Conservation (phyloP, 2,113 vertebrate genomes). For the Caranx ignobilis region DNA sequence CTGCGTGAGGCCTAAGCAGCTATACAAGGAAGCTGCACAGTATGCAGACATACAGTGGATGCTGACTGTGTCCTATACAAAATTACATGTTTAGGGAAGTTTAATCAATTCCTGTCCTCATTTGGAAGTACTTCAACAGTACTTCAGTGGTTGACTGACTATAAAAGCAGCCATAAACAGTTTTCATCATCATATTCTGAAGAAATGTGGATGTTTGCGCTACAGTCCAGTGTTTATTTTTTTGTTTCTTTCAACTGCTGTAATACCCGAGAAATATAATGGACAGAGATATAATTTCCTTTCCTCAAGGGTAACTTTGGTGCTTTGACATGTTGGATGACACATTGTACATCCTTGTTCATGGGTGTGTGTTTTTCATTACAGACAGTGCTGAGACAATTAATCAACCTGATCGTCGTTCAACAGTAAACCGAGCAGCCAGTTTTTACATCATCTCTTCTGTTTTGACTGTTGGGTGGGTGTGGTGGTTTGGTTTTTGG, state of each 20-base stretch:
- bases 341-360: background rate
- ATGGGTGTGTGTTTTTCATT: too few species aligned
- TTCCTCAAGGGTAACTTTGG: background rate
- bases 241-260: too few species aligned
- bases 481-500: too few species aligned
- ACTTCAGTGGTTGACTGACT: background rate
- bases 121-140: background rate
- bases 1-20: constrained; percentile 56
- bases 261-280: background rate
- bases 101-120: constrained; percentile 1
- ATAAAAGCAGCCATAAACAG: background rate
- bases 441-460: too few species aligned
- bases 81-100: background rate
- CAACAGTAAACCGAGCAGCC: too few species aligned
- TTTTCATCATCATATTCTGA: background rate
- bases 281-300: background rate
- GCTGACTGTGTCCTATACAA: constrained; percentile 9
- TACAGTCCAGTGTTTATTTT: background rate
- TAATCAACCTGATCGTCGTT: too few species aligned
- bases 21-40: constrained; percentile 23
- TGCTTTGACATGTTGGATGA: background rate
- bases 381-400: too few species aligned
- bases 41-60: constrained; percentile 2
- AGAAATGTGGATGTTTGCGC: background rate
- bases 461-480: too few species aligned